Percentiles rank a stretch among this genome's conserved stretches.
phyloP scores from a whole-genome alignment of 2,797 vertebrate genomes.

The Danionella dracula region DNA sequence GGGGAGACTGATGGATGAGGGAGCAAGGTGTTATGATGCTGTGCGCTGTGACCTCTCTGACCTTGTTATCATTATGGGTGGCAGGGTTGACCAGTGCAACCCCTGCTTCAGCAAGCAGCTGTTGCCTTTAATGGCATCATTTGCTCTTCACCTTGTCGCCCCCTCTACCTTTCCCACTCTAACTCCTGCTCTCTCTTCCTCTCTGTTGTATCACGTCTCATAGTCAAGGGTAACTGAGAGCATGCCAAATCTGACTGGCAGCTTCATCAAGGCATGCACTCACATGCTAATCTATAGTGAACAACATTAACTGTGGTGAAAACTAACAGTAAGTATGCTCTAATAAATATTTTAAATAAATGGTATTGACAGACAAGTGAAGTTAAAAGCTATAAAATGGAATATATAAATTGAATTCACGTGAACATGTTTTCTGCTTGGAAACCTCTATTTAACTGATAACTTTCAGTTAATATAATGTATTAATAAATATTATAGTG shows the following conservation, averaged over 20 bases:
- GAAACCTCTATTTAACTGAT: too few relatives aligned
- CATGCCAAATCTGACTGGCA: conserved; percentile 31
- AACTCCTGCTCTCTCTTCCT: conserved; percentile 16
- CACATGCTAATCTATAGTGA: neutral
- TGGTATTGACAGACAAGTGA: too few relatives aligned
- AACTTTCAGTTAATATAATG: too few relatives aligned
- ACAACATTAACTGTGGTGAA: neutral
- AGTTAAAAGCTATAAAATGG: too few relatives aligned
- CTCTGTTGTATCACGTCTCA: conserved; percentile 25
- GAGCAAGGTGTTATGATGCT: conserved; percentile 48
- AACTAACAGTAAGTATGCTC: too few relatives aligned
- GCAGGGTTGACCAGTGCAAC: conserved; percentile 43
- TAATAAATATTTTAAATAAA: too few relatives aligned
- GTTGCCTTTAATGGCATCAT: conserved; percentile 50
- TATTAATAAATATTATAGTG: too few relatives aligned
- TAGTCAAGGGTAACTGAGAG: conserved; percentile 43
- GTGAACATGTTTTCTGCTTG: too few relatives aligned
- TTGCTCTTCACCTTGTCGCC: conserved; percentile 52
- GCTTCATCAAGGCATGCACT: conserved; percentile 14
- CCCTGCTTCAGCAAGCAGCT: conserved; percentile 53
- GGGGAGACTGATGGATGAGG: conserved; percentile 41
- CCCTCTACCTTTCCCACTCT: conserved; percentile 31
- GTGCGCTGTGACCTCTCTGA: conserved; percentile 44
- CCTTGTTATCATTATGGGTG: conserved; percentile 60
- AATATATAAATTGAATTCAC: too few relatives aligned